Evolutionary conservation across 1,140 invertebrate species (phyloP).

Genomic region (Trichogramma pretiosum): DNA sequence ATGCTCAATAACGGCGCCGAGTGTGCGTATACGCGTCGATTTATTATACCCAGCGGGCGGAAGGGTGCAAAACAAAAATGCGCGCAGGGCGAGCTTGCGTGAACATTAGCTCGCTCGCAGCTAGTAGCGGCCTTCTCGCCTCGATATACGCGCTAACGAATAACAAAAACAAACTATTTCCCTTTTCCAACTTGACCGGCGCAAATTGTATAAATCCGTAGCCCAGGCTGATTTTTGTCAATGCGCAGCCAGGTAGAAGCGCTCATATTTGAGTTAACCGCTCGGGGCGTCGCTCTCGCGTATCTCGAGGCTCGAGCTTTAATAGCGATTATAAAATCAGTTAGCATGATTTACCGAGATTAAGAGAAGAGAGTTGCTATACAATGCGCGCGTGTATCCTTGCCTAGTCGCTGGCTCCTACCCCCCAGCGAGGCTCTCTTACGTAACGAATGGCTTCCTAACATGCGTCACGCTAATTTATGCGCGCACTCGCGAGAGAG

Average conservation of each 20-base stretch:
- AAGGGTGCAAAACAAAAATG: constrained; percentile 8
- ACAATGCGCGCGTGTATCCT: too few relatives aligned
- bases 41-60: constrained; percentile 23
- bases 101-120: not conserved
- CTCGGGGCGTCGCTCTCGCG: not conserved
- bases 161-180: too few relatives aligned
- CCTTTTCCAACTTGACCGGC: too few relatives aligned
- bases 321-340: constrained; percentile 27
- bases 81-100: not conserved
- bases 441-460: constrained; percentile 20
- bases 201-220: too few relatives aligned
- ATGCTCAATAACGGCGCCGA: too few relatives aligned
- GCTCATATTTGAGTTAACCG: not conserved
- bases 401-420: too few relatives aligned
- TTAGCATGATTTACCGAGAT: constrained; percentile 22
- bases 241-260: too few relatives aligned
- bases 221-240: too few relatives aligned
- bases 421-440: not conserved
- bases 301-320: constrained; percentile 13
- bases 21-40: constrained; percentile 20
- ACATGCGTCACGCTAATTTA: constrained; percentile 17
- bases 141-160: too few relatives aligned
- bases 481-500: constrained; percentile 3
- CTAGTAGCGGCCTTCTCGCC: too few relatives aligned
- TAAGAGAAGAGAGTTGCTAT: constrained; percentile 19